phyloP scores from a whole-genome alignment of 2,888 invertebrate species.

The Lasioglossum pauxillum region DNA sequence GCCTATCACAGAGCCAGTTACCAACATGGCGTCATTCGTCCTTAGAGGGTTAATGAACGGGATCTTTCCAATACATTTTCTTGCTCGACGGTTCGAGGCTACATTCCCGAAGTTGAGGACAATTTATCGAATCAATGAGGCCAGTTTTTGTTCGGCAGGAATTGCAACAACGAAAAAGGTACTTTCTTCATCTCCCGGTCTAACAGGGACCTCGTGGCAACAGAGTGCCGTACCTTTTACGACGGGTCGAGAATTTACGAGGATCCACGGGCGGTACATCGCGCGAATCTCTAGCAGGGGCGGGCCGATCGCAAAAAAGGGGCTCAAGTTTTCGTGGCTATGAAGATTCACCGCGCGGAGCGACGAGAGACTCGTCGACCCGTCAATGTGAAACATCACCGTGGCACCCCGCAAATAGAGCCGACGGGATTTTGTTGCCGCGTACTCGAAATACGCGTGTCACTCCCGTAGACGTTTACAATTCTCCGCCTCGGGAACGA shows the following conservation, averaged over 20 bases:
- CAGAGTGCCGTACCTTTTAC: constrained; percentile 14
- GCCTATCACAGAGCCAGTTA: neutral
- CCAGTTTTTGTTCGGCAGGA: neutral
- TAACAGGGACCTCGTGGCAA: neutral
- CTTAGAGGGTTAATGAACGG: neutral
- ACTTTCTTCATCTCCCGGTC: neutral
- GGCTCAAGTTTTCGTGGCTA: constrained; percentile 60
- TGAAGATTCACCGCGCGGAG: constrained; percentile 63
- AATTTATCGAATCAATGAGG: neutral
- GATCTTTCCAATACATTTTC: neutral
- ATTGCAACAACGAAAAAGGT: neutral
- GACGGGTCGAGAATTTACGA: constrained; percentile 42
- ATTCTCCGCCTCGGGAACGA: constrained; percentile 56
- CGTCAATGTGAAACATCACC: constrained; percentile 75
- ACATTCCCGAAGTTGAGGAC: neutral
- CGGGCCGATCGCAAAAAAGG: constrained; percentile 45
- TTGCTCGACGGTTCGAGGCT: neutral
- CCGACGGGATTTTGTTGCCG: constrained; percentile 72
- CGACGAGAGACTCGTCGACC: constrained; percentile 65
- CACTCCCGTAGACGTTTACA: constrained; percentile 73
- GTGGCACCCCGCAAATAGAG: constrained; percentile 71
- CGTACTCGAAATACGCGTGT: constrained; percentile 76
- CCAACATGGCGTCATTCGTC: neutral
- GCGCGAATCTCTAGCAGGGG: constrained; percentile 36
- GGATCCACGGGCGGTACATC: constrained; percentile 33